A percentile compares a stretch with the other conserved stretches of the same genome.
Evolutionary conservation across 2,113 vertebrate genomes (phyloP).

Genomic region (Pangasianodon gigas): DNA sequence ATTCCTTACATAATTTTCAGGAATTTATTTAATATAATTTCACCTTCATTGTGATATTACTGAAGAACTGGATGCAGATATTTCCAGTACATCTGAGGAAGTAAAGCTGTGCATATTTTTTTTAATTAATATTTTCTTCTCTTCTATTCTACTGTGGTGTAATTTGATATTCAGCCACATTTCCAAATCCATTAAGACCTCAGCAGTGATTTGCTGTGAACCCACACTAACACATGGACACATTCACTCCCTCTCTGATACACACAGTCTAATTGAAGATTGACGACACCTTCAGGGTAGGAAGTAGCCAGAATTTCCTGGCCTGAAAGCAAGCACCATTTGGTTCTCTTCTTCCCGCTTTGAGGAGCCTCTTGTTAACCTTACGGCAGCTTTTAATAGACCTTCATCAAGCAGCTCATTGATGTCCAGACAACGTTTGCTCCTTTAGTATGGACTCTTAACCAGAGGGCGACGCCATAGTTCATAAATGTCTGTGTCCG

Average conservation of each 20-base stretch:
- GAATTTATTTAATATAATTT: neutral
- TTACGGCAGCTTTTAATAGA: slow-evolving; percentile 63
- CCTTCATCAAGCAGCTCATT: slow-evolving; percentile 47
- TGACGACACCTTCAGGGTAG: slow-evolving; percentile 60
- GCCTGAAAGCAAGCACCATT: slow-evolving; percentile 60
- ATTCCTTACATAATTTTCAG: neutral
- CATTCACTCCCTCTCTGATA: neutral
- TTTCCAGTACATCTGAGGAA: neutral
- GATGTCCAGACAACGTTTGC: slow-evolving; percentile 49
- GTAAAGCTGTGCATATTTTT: neutral
- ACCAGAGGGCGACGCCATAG: neutral
- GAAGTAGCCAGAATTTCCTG: slow-evolving; percentile 61
- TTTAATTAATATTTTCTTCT: neutral
- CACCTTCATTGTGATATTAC: neutral
- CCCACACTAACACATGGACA: neutral
- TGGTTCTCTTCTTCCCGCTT: slow-evolving; percentile 47
- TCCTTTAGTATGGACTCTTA: slow-evolving; percentile 45
- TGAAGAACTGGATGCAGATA: neutral
- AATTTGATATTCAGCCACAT: neutral
- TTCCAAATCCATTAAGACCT: neutral
- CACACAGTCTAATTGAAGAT: slow-evolving; percentile 49
- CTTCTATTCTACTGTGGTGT: neutral
- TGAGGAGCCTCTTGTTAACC: slow-evolving; percentile 60
- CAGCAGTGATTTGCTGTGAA: neutral
- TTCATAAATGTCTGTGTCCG: slow-evolving; percentile 3